Percentiles rank a stretch among this genome's conserved stretches.
These are phyloP conservation scores for Acleris cristana DNA, from an alignment of 2,888 invertebrate genomes.

Conservation along the genomic window DNA sequence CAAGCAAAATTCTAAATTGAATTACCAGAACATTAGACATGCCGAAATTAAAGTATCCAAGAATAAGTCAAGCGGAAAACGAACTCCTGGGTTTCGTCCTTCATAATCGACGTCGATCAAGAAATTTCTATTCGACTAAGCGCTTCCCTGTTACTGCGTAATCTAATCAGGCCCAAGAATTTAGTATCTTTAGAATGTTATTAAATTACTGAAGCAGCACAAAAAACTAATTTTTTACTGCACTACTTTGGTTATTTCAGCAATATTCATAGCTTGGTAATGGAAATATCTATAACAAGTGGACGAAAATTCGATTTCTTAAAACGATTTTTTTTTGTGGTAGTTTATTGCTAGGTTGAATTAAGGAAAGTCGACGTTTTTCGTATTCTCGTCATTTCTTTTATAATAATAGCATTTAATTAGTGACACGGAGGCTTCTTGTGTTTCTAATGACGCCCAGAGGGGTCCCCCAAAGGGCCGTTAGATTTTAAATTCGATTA, in stretches of 20 bases:
- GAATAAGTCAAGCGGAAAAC: slow-evolving; percentile 11
- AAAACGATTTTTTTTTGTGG: too few species aligned
- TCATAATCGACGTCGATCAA: slow-evolving; percentile 9
- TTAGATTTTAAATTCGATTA: slow-evolving; percentile 35
- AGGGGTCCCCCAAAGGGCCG: slow-evolving; percentile 6
- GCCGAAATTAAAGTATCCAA: not conserved
- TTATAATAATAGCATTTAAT: slow-evolving; percentile 20
- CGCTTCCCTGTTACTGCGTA: slow-evolving; percentile 4
- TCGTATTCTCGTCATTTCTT: slow-evolving; percentile 1
- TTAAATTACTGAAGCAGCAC: not conserved
- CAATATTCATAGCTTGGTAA: too few species aligned
- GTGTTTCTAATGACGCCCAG: slow-evolving; percentile 16
- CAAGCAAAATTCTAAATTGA: not conserved
- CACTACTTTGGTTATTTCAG: too few species aligned
- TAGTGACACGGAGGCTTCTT: slow-evolving; percentile 13
- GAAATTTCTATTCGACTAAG: slow-evolving; percentile 17
- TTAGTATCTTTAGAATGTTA: not conserved
- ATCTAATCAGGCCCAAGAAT: slow-evolving; percentile 6
- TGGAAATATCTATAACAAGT: too few species aligned
- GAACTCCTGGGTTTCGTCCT: slow-evolving; percentile 5
- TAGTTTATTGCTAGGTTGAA: not conserved
- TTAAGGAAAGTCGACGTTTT: not conserved
- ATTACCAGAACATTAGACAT: not conserved
- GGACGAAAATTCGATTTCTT: too few species aligned
- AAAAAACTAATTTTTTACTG: too few species aligned